phyloP scores from a whole-genome alignment of 2,797 vertebrate genomes.

The Lacerta viridis region DNA sequence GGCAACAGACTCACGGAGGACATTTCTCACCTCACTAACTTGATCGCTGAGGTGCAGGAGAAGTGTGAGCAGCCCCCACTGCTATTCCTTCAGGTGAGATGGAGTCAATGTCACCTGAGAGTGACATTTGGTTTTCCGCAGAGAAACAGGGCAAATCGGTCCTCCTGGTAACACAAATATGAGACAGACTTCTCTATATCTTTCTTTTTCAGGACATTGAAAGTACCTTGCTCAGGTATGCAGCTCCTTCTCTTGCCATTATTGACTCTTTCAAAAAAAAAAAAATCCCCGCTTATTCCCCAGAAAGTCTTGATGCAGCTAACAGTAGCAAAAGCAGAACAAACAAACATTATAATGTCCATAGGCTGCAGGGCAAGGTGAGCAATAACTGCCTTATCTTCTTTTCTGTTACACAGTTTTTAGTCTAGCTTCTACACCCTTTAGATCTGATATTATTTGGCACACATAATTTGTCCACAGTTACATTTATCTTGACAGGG shows the following conservation, averaged over 20 bases:
- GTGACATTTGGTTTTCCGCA: not conserved
- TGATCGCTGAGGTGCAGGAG: not conserved
- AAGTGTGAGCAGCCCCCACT: not conserved
- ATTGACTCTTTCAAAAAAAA: not conserved
- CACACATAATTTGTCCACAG: too few relatives aligned
- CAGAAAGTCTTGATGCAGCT: too few relatives aligned
- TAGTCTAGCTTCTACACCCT: too few relatives aligned
- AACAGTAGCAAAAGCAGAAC: too few relatives aligned
- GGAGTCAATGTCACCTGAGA: too few relatives aligned
- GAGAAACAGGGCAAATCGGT: not conserved
- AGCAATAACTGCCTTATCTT: too few relatives aligned
- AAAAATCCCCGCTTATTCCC: too few relatives aligned
- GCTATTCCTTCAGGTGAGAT: not conserved
- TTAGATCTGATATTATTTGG: too few relatives aligned
- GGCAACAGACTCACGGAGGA: not conserved
- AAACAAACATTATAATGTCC: too few relatives aligned
- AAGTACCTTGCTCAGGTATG: not conserved
- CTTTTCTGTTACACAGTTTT: too few relatives aligned
- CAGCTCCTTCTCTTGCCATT: not conserved
- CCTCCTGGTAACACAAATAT: not conserved
- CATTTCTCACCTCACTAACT: not conserved
- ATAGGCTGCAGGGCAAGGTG: too few relatives aligned
- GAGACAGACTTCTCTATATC: not conserved
- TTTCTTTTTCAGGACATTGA: slow-evolving; percentile 1
- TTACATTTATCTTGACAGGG: too few relatives aligned